Evolutionary conservation across 2,888 invertebrate genomes (phyloP), one percentile per base, ranked within the genome.

Genomic region (Ariolimax columbianus): DNA sequence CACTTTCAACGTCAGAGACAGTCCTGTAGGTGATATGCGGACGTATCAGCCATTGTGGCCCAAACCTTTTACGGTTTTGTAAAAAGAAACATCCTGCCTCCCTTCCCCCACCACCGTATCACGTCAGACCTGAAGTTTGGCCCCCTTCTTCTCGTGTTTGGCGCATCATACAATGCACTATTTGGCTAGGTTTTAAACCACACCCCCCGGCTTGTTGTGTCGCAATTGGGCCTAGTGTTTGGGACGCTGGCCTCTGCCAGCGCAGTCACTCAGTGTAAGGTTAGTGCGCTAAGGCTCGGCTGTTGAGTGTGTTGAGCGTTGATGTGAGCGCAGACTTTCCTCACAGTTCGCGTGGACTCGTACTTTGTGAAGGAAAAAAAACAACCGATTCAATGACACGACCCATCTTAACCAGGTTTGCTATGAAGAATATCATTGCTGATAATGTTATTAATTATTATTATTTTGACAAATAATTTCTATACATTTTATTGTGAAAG

Each of bases 91-190:
- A 9, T 73, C 7, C 40, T 4, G 7, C 43, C 47, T 43, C 9
- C 73, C 73, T 47, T 30, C 73, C 23, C 30, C 77, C 30, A 14
- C 77, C 77, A 51, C 51, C 55, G 0, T 38, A 14, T 63, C 78
- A 26, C 38, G 72, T 43, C 78, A 63, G 59, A 59, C 78, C 38
- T 38, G 38, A 30, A n/a, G 17, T 55, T 23, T 51, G 33, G n/a
- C 40, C 75, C 51, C 51, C 19, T 36, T 9, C 30, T n/a, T n/a
- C 19, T 43, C 59, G 59, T 63, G 59, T 59, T 78, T 78, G 78
- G 59, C 78, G 78, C 78, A 78, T 78, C 78, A n/a, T 78, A 78
- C 78, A 78, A 59, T 63, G 78, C 78, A 78, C 36, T 63, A 78
- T 78, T 78, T 78, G 38, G 78, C 59, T 33, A 78, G 78, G 59